Base-by-base conservation (phyloP, 2,113 vertebrate species). In the Australoheros scitulus region DNA sequence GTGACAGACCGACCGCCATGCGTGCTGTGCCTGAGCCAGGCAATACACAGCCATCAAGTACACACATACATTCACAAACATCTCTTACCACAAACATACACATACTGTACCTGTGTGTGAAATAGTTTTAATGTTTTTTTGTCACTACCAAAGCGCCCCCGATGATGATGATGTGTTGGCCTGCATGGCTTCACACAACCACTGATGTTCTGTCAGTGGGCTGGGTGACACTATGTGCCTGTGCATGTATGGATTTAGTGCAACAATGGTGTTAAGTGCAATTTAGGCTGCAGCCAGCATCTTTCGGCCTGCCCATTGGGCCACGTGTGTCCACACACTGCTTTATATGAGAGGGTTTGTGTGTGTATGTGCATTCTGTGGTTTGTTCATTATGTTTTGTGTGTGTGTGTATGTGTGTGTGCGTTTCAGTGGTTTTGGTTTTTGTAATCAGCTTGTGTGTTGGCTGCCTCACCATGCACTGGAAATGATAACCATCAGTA, bases 361-460 rank as follows among this genome's bases (percentile, higher is more conserved):
- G 55, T 74, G 65, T 79, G 20, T 65, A 13, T 15, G 18, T 26
- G 43, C 63, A 2, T 64, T 7, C 50, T 61, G 58, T 32, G 81
- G 81, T 84, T 85, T 61, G 77, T 76, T 43, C 63, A 58, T 77
- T 80, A 70, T 82, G 72, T 14, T 14, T 52, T 77, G 38, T 43
- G 57, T 79, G 10, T 75, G 61, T 50, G 74, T 76, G 57, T 65
- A n/a, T 36, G 61, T 80, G 14, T 74, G 75, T 18, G 26, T 76
- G 80, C 41, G 38, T 60, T 55, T 52, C 56, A 9, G 76, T 79
- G 87, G 81, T 87, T 92, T 93, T 88, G 85, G 88, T 82, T 87
- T 82, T 88, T 82, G 56, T 92, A 91, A 93, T 94, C 91, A 91
- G 92, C 88, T 88, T 92, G 87, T 72, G 77, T 89, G 83, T 91